Base-by-base conservation (phyloP, 2,797 vertebrate genomes). In the Acanthurus leucopareius region DNA sequence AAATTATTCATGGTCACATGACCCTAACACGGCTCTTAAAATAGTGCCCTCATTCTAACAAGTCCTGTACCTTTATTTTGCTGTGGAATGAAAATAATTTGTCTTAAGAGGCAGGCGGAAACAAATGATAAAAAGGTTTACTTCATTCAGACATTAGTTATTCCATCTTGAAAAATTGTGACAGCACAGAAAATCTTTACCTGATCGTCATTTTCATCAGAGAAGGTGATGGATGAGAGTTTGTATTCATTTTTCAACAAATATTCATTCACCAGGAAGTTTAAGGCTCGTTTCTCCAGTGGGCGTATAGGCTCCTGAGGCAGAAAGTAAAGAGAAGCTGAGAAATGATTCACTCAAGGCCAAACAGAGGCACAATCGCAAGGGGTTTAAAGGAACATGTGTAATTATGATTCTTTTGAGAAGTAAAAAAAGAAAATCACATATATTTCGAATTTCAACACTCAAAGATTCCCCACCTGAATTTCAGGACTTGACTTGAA, bases 231-330 rank as follows among this genome's bases (percentile, higher is more conserved):
- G 89, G 98, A 96, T 40, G 98, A 98, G 79, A 99, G 97, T 88
- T 99, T 99, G 94, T 97, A 97, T 88, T 98, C 98, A 90, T 97
- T 98, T 95, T 98, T 99, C 94, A 99, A 96, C 95, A 99, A 97
- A 97, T 97, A 99, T 92, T 99, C 98, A 94, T 99, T 99, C 89
- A 99, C 98, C 94, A 99, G 96, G 95, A 99, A 99, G 95, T 99
- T 99, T 95, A 99, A 96, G 93, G 98, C 98, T 97, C 97, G 97
- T 96, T 99, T 99, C 93, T 99, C 98, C 95, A 99, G 96, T 93
- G 97, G 96, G 91, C 97, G 98, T 91, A 98, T 97, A 75, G 97
- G 96, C 89, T 99, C 98, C 98, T 99, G 91, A 48, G 73, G 71
- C 45, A 84, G 59, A 87, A 28, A 86, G 42, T 44, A 68, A 75